phyloP scores from a whole-genome alignment of 2,113 vertebrate species.

The Tachycineta bicolor region DNA sequence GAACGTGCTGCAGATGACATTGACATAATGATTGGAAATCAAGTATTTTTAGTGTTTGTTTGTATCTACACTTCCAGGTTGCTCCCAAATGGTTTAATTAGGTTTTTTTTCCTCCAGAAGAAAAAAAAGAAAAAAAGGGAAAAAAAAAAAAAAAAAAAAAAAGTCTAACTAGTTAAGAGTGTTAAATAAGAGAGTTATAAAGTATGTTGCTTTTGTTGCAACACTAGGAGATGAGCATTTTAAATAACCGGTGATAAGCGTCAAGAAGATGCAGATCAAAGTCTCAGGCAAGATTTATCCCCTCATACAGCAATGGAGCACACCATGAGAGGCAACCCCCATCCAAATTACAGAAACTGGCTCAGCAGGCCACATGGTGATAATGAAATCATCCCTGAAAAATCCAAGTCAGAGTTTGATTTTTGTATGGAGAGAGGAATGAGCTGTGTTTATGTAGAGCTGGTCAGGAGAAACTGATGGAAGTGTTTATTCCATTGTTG shows the following conservation, averaged over 20 bases:
- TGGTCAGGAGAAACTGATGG: background rate
- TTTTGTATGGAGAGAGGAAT: background rate
- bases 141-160: background rate
- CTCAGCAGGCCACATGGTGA: background rate
- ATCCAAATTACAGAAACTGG: background rate
- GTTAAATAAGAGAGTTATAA: background rate
- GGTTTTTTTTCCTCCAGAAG: background rate
- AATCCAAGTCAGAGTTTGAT: background rate
- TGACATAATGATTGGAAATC: background rate
- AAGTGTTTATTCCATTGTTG: background rate
- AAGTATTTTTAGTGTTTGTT: background rate
- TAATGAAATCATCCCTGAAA: background rate
- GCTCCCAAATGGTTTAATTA: slow-evolving; percentile 29
- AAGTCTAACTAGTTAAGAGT: background rate
- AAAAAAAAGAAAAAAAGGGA: no score
- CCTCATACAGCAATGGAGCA: background rate
- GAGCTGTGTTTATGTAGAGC: background rate
- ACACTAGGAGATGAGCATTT: background rate
- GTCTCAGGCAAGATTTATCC: background rate
- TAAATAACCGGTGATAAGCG: accelerated
- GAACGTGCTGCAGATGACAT: background rate
- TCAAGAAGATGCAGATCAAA: background rate
- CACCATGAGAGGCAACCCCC: accelerated
- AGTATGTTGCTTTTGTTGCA: background rate
- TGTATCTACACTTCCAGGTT: background rate